A percentile compares a stretch with the other conserved stretches of the same genome.
Conservation (phyloP, 2,797 vertebrate species). For the Anolis apletophallus region DNA sequence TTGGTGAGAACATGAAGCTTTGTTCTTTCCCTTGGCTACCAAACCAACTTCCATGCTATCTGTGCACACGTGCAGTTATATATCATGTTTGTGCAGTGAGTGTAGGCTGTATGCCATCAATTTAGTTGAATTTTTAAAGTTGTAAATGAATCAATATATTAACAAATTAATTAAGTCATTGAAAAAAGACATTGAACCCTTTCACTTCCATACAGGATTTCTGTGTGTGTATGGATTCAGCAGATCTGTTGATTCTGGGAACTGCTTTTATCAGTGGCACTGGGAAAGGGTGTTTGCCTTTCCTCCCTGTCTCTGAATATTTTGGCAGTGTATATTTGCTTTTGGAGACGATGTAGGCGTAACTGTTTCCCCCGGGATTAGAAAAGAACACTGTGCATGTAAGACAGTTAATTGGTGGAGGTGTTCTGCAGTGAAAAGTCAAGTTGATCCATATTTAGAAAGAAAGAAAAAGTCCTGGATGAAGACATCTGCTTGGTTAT, state of each 20-base stretch:
- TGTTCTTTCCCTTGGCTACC: background rate
- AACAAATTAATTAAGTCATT: too few relatives aligned
- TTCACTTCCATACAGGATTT: background rate
- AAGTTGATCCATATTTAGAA: background rate
- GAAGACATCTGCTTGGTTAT: background rate
- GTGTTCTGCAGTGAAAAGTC: background rate
- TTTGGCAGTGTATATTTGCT: background rate
- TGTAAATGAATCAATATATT: too few relatives aligned
- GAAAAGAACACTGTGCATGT: background rate
- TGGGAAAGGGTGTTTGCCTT: background rate
- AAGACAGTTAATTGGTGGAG: background rate
- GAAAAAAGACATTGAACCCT: too few relatives aligned
- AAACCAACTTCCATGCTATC: background rate
- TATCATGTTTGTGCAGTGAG: background rate
- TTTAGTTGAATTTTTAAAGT: background rate
- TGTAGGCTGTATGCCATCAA: too few relatives aligned
- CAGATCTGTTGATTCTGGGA: background rate
- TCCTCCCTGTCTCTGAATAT: background rate
- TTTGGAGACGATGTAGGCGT: background rate
- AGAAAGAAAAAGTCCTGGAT: background rate
- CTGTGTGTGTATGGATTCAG: background rate
- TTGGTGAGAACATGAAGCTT: background rate
- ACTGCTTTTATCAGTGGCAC: background rate
- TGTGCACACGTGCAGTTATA: background rate
- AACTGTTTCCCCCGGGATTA: too few relatives aligned